phyloP scores from a whole-genome alignment of 1,140 invertebrate species.

The Rhyacophila brunnea region DNA sequence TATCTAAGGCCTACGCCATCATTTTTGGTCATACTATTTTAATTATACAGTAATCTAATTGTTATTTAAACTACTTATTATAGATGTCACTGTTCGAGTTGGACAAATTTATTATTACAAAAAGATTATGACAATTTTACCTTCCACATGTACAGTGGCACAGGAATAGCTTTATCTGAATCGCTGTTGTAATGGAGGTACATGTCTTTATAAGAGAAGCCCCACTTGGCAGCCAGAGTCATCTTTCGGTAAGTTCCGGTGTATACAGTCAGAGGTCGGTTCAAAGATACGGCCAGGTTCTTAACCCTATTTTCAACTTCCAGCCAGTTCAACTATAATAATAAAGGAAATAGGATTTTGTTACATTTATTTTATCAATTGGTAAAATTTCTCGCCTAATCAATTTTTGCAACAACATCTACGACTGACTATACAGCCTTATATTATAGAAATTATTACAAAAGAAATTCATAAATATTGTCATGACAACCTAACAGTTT shows the following conservation, averaged over 20 bases:
- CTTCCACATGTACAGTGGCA: constrained; percentile 45
- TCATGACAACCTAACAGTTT: too few species aligned
- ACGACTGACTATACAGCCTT: too few species aligned
- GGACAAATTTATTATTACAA: constrained; percentile 1
- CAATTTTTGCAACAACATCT: too few species aligned
- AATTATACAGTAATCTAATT: too few species aligned
- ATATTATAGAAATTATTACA: too few species aligned
- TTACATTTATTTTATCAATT: too few species aligned
- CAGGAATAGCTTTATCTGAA: constrained; percentile 27
- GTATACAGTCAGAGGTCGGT: constrained; percentile 35
- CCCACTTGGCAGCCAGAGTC: constrained; percentile 25
- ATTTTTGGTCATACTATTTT: too few species aligned
- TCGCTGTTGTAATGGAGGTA: constrained; percentile 30
- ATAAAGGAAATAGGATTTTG: too few species aligned
- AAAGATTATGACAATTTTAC: constrained; percentile 24
- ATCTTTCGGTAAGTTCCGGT: constrained; percentile 38
- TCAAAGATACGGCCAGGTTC: constrained; percentile 31
- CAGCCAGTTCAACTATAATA: constrained; percentile 41
- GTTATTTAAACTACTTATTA: too few species aligned
- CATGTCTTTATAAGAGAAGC: constrained; percentile 30
- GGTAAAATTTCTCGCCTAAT: too few species aligned
- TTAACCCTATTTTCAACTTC: constrained; percentile 40
- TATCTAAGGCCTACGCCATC: too few species aligned
- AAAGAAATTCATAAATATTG: too few species aligned
- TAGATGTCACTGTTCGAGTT: not conserved